These are phyloP conservation scores for Galerucella calmariensis DNA, from an alignment of 2,888 invertebrate species.

Conservation along the genomic window DNA sequence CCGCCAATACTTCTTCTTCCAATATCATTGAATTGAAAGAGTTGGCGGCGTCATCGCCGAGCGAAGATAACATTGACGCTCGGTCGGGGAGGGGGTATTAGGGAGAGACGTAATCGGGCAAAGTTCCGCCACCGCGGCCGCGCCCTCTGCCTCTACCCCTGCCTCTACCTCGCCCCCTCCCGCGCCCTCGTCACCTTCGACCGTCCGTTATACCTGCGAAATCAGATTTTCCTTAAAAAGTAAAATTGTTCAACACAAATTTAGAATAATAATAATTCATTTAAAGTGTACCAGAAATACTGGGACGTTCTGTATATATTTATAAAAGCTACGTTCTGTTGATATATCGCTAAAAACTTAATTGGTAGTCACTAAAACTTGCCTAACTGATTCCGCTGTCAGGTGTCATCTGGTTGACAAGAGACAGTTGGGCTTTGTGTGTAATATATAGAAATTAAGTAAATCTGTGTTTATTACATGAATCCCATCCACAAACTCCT, in stretches of 20 bases:
- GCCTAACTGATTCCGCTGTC: too few species aligned
- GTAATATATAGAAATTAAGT: too few species aligned
- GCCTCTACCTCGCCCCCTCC: slow-evolving; percentile 81
- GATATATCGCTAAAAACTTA: too few species aligned
- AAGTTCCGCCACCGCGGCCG: slow-evolving; percentile 68
- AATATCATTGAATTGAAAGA: slow-evolving; percentile 22
- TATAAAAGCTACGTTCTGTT: too few species aligned
- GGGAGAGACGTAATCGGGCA: slow-evolving; percentile 63
- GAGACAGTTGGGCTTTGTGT: too few species aligned
- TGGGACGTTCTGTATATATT: too few species aligned
- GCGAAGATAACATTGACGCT: slow-evolving; percentile 11
- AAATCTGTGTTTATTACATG: too few species aligned
- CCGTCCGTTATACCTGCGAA: slow-evolving; percentile 80
- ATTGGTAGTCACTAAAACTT: too few species aligned
- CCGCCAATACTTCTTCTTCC: slow-evolving; percentile 28
- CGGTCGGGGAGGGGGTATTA: slow-evolving; percentile 53
- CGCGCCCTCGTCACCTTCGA: slow-evolving; percentile 87
- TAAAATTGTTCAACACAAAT: slow-evolving; percentile 25
- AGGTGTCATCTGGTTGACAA: too few species aligned
- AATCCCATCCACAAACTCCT: too few species aligned
- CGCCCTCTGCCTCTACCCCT: slow-evolving; percentile 84
- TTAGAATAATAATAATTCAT: neutral
- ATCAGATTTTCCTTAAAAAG: slow-evolving; percentile 46
- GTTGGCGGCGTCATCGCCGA: slow-evolving; percentile 29
- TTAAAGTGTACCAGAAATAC: too few species aligned